A percentile compares a stretch with the other conserved stretches of the same genome.
Conservation (phyloP, 2,113 vertebrate species). For the Noctilio leporinus region DNA sequence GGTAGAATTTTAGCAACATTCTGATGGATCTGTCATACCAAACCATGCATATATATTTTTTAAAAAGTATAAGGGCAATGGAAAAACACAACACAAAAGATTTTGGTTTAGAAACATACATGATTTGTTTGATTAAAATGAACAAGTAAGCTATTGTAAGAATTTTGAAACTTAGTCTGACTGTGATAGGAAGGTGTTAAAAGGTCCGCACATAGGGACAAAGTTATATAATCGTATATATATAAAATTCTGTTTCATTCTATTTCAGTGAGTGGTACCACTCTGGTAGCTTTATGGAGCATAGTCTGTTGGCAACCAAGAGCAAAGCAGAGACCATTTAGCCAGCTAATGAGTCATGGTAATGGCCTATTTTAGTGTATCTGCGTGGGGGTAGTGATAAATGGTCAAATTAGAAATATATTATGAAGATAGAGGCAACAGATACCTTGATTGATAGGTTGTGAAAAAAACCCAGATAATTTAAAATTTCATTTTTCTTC, state of each 20-base stretch:
- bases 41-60: background rate
- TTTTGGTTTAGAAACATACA: background rate
- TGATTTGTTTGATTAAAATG: background rate
- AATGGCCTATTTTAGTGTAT: background rate
- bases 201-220: background rate
- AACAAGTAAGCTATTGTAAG: background rate
- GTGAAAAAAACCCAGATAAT: background rate
- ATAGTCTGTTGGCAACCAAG: background rate
- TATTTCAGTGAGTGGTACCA: too few species aligned
- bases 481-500: background rate
- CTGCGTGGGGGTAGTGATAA: background rate
- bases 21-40: background rate
- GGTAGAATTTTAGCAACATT: background rate
- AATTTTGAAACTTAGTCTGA: background rate
- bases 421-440: background rate
- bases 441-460: background rate
- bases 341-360: slow-evolving; percentile 7
- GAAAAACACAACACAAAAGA: background rate
- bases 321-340: background rate
- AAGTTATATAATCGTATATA: too few species aligned
- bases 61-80: background rate
- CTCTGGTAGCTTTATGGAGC: background rate
- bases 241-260: too few species aligned
- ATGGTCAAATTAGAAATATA: background rate
- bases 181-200: background rate